A percentile compares a stretch with the other conserved stretches of the same genome.
These are phyloP conservation scores for Betta splendens DNA, from an alignment of 2,797 vertebrate genomes.

Conservation along the genomic window DNA sequence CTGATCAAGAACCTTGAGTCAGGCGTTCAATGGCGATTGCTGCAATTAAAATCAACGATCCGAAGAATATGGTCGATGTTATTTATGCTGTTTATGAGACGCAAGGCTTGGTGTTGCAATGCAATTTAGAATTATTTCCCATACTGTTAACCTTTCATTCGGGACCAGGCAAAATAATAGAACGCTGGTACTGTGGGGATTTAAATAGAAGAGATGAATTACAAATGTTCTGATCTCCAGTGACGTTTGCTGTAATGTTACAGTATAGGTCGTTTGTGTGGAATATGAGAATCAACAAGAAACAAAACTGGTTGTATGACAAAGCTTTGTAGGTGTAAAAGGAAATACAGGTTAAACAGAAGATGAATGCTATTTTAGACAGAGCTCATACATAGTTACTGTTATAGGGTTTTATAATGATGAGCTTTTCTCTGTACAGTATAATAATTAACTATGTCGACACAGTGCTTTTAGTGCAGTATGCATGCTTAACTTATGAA, in stretches of 20 bases:
- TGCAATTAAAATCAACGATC: neutral
- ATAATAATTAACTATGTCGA: slow-evolving; percentile 22
- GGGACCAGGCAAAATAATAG: neutral
- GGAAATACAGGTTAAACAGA: no score
- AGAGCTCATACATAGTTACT: no score
- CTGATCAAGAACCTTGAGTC: neutral
- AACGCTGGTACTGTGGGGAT: slow-evolving; percentile 12
- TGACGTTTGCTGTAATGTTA: neutral
- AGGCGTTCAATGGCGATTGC: slow-evolving; percentile 3
- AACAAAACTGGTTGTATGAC: neutral
- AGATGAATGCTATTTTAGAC: no score
- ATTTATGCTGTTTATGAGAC: neutral
- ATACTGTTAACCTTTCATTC: neutral
- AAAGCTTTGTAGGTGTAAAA: neutral
- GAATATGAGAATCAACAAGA: neutral
- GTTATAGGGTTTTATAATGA: no score
- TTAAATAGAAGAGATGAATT: neutral
- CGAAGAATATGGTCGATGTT: neutral
- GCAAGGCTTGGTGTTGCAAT: slow-evolving; percentile 23
- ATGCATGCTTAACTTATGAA: slow-evolving; percentile 35
- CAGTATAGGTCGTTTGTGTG: neutral
- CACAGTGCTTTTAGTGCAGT: slow-evolving; percentile 26
- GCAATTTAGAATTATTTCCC: slow-evolving; percentile 3
- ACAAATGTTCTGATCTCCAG: neutral
- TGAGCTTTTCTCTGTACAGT: slow-evolving; percentile 4